Percentiles rank a stretch among this genome's conserved stretches.
These are phyloP conservation scores for Cyprinodon tularosa DNA, from an alignment of 2,113 vertebrate genomes.

Conservation along the genomic window DNA sequence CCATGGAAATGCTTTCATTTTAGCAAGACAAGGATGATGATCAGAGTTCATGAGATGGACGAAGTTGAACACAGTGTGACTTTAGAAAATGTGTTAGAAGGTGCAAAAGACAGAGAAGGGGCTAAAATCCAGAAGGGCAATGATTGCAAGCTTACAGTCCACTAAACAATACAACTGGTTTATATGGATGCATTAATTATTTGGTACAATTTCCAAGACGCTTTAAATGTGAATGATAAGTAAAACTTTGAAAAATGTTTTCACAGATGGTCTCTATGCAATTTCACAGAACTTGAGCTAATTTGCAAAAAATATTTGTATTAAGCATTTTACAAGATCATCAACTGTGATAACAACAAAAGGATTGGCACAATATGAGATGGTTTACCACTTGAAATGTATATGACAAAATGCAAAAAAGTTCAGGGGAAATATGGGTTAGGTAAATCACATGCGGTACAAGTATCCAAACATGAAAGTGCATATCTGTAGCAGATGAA, in stretches of 20 bases:
- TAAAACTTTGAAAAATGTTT: neutral
- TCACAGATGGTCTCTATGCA: neutral
- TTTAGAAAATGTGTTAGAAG: neutral
- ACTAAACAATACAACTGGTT: neutral
- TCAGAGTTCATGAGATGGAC: no score
- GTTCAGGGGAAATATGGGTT: neutral
- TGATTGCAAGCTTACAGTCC: no score
- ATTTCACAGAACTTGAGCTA: neutral
- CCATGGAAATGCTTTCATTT: no score
- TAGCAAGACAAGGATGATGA: no score
- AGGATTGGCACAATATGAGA: neutral
- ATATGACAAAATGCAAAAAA: neutral
- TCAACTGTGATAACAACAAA: neutral
- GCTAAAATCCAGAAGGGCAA: neutral
- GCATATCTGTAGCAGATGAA: conserved; percentile 39
- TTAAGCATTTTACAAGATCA: neutral
- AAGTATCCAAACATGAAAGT: conserved; percentile 34
- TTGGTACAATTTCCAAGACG: neutral
- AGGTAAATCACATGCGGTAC: neutral
- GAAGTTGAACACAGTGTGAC: no score
- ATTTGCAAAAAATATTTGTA: conserved; percentile 1
- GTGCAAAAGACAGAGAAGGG: neutral
- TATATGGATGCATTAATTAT: neutral
- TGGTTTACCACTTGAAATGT: neutral
- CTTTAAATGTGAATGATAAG: neutral